These are phyloP conservation scores for Sepioteuthis lessoniana DNA, from an alignment of 2,888 invertebrate genomes.

Conservation along the genomic window DNA sequence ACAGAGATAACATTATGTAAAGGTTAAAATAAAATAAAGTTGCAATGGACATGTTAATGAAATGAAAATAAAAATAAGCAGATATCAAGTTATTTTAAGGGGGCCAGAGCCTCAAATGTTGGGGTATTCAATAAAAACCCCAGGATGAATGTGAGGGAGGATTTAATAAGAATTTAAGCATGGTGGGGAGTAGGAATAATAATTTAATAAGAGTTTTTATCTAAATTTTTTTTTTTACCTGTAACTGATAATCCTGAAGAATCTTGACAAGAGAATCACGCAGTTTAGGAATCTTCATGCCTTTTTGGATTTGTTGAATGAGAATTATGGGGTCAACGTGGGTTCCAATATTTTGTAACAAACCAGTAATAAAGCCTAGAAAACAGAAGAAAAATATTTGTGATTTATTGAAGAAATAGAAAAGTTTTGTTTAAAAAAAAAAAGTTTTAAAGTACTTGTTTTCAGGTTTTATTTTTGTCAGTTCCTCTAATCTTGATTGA, in stretches of 20 bases:
- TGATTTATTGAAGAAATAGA: neutral
- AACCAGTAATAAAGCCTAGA: conserved; percentile 81
- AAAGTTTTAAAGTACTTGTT: neutral
- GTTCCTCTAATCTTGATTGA: neutral
- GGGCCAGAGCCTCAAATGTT: too few species aligned
- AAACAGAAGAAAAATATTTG: conserved; percentile 54
- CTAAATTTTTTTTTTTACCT: conserved; percentile 77
- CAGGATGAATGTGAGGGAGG: too few species aligned
- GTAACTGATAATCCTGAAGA: conserved; percentile 94
- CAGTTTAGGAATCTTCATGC: conserved; percentile 90
- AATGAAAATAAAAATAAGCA: too few species aligned
- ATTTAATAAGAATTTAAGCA: too few species aligned
- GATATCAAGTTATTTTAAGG: too few species aligned
- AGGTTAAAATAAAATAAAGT: too few species aligned
- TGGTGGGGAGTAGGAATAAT: too few species aligned
- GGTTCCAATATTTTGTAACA: conserved; percentile 84
- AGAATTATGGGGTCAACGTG: conserved; percentile 89
- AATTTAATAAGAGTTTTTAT: neutral
- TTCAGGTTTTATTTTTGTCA: neutral
- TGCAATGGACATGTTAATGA: too few species aligned
- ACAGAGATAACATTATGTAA: too few species aligned
- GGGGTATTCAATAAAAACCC: too few species aligned
- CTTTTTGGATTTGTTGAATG: conserved; percentile 85
- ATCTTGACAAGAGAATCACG: conserved; percentile 94
- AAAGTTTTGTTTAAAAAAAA: neutral